Evolutionary conservation across 2,797 vertebrate species (phyloP), one percentile per base, ranked within the genome.

Genomic region (Typhlichthys subterraneus): DNA sequence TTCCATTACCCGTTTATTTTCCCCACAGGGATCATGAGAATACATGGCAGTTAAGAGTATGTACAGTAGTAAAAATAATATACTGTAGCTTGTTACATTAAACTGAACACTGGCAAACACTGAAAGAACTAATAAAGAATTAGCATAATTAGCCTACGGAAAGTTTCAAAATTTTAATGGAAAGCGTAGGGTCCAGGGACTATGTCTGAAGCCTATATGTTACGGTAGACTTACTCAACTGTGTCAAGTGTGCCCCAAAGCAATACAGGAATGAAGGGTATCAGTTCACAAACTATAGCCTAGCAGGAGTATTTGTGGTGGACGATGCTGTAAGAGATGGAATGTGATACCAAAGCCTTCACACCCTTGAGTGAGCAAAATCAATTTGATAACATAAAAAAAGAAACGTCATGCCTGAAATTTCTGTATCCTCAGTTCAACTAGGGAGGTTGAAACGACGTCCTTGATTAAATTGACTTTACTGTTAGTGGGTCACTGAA

Each of bases 221-320:
- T n/a, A 9, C 13, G 53, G 46, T 49, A 23, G 3, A 61, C 61
- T 52, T 57, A 57, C 19, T 54, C 42, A 65, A 67, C 60, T 66
- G 72, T 66, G 63, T 76, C 64, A 66, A 76, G 63, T 51, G 42
- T 69, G 61, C 68, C 78, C 66, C 54, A 57, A 31, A 78, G 76
- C 67, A 53, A 58, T 59, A 55, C 45, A 52, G 75, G 67, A 75
- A 82, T 76, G 67, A 86, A 81, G 69, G 68, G 42, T 75, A 80
- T 85, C 75, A 19, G 71, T 73, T 80, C 60, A 61, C 64, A 59
- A 59, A 70, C 65, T 14, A 61, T 14, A 61, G 69, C 69, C 63
- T 63, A 69, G 69, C 52, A 42, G 66, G 64, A 62, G 67, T 76
- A 57, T 76, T 77, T 57, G 69, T 15, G 61, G 63, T 55, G 59